These are phyloP conservation scores for Stramonita haemastoma DNA, from an alignment of 2,888 invertebrate species.

Conservation along the genomic window DNA sequence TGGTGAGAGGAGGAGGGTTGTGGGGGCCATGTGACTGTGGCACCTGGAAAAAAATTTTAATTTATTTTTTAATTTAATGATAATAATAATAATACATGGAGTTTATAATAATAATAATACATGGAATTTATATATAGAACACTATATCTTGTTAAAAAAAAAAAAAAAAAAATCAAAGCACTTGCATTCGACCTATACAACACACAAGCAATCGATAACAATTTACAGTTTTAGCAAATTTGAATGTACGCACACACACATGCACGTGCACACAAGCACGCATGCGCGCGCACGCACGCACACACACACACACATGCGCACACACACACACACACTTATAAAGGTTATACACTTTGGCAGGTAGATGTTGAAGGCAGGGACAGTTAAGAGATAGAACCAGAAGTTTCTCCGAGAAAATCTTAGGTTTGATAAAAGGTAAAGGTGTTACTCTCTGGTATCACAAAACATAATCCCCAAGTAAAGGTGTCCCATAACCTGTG, in stretches of 20 bases:
- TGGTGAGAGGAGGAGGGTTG: not conserved
- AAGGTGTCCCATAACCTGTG: too few species aligned
- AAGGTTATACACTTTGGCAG: too few species aligned
- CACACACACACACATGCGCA: not conserved
- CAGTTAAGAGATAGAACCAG: too few species aligned
- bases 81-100: not conserved
- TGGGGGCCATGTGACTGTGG: slow-evolving; percentile 27
- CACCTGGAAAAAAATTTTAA: not conserved
- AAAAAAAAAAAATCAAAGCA: not conserved
- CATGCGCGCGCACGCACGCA: slow-evolving; percentile 5
- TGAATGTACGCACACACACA: not conserved
- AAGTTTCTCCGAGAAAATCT: too few species aligned
- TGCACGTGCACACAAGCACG: not conserved
- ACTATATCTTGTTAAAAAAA: not conserved
- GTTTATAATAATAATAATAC: not conserved
- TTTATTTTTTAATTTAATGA: not conserved
- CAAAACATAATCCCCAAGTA: too few species aligned
- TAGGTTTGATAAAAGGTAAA: too few species aligned
- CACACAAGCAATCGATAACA: too few species aligned
- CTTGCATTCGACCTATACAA: too few species aligned
- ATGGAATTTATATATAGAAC: too few species aligned
- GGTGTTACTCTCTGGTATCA: too few species aligned
- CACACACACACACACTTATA: not conserved
- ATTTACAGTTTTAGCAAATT: too few species aligned
- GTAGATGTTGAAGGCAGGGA: too few species aligned